Conservation (phyloP, 2,113 vertebrate genomes). For the Takifugu flavidus region DNA sequence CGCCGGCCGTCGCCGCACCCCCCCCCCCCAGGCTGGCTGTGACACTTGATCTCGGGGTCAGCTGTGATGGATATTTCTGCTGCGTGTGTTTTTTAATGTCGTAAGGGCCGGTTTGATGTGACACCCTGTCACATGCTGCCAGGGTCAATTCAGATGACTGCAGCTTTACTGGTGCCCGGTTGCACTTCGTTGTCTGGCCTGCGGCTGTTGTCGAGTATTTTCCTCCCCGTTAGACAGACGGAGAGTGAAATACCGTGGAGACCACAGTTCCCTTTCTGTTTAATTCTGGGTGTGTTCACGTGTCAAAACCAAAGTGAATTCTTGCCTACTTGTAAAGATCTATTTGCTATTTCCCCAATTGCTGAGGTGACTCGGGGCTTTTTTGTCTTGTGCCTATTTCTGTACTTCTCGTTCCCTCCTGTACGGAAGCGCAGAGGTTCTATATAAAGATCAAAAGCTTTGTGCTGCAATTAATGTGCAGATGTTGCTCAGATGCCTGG, state of each 20-base stretch:
- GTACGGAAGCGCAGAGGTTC: slow-evolving; percentile 20
- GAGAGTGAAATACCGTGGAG: slow-evolving; percentile 1
- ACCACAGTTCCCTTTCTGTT: not conserved
- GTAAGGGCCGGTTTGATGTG: slow-evolving; percentile 60
- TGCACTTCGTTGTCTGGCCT: slow-evolving; percentile 18
- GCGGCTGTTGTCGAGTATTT: slow-evolving; percentile 24
- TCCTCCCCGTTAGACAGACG: slow-evolving; percentile 7
- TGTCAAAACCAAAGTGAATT: too few relatives aligned
- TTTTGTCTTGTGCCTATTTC: not conserved
- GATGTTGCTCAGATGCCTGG: slow-evolving; percentile 37
- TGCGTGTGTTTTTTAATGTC: slow-evolving; percentile 65
- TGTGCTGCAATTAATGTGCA: slow-evolving; percentile 36
- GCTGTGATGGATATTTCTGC: slow-evolving; percentile 72
- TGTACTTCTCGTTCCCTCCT: slow-evolving; percentile 23
- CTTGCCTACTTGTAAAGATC: not conserved
- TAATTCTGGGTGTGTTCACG: not conserved
- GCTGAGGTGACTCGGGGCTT: slow-evolving; percentile 35
- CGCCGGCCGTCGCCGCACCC: slow-evolving; percentile 22
- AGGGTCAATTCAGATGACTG: slow-evolving; percentile 53
- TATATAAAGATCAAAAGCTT: slow-evolving; percentile 59
- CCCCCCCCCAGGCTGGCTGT: slow-evolving; percentile 34
- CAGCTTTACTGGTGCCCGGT: slow-evolving; percentile 35
- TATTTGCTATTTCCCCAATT: slow-evolving; percentile 26
- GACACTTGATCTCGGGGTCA: slow-evolving; percentile 76
- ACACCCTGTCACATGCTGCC: slow-evolving; percentile 66